phyloP scores from a whole-genome alignment of 2,888 invertebrate genomes.

The Lithophane socia region DNA sequence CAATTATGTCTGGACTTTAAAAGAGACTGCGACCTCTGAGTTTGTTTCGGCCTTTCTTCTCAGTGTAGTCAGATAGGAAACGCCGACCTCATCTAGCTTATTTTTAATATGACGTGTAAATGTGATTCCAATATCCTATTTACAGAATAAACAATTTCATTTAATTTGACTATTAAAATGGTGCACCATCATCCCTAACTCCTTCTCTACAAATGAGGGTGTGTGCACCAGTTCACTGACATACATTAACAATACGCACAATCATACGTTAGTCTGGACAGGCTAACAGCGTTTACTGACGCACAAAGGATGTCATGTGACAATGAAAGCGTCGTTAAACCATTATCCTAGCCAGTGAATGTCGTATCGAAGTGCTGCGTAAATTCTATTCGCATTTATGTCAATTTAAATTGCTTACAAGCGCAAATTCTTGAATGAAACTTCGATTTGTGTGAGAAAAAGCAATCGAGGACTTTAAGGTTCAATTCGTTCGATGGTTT shows the following conservation, averaged over 20 bases:
- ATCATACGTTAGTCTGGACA: constrained; percentile 35
- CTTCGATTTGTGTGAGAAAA: neutral
- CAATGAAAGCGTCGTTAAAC: constrained; percentile 55
- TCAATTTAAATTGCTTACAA: constrained; percentile 17
- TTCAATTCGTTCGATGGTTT: constrained; percentile 3
- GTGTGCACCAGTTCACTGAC: constrained; percentile 5
- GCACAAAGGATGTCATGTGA: constrained; percentile 61
- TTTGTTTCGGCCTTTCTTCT: too few relatives aligned
- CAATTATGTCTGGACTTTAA: too few relatives aligned
- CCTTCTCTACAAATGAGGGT: neutral
- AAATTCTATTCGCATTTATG: constrained; percentile 36
- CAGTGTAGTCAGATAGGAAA: too few relatives aligned
- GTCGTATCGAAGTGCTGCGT: constrained; percentile 45
- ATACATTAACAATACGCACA: constrained; percentile 22
- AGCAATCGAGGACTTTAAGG: neutral
- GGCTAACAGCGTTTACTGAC: constrained; percentile 42
- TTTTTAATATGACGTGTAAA: too few relatives aligned
- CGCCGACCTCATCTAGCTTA: too few relatives aligned
- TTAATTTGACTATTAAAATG: too few relatives aligned
- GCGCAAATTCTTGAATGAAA: constrained; percentile 8
- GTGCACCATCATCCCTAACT: constrained; percentile 14
- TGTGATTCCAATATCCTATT: too few relatives aligned
- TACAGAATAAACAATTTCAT: too few relatives aligned
- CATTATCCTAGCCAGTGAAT: constrained; percentile 51
- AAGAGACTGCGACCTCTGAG: too few relatives aligned